Evolutionary conservation across 1,140 invertebrate species (phyloP).

Genomic region (Zeugodacus cucurbitae): DNA sequence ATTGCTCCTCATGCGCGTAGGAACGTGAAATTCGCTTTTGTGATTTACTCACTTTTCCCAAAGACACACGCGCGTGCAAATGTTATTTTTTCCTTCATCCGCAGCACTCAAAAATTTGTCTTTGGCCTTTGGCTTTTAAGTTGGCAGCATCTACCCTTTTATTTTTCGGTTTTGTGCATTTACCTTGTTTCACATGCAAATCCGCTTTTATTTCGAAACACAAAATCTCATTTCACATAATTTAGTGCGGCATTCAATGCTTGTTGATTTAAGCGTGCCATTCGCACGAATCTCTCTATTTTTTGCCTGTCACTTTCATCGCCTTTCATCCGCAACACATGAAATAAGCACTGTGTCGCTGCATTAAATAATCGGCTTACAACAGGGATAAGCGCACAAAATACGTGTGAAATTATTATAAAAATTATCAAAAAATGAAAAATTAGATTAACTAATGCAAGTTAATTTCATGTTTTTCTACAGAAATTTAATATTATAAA

Average conservation of each 20-base stretch:
- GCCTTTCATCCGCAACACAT: too few species aligned
- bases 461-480: too few species aligned
- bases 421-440: too few species aligned
- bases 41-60: neutral
- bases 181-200: constrained; percentile 23
- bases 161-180: neutral
- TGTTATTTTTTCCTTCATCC: neutral
- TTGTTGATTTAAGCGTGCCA: neutral
- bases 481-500: too few species aligned
- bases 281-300: too few species aligned
- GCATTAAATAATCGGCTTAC: neutral
- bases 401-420: too few species aligned
- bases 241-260: neutral
- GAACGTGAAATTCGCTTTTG: neutral
- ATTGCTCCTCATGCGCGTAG: constrained; percentile 12
- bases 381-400: neutral
- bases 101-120: constrained; percentile 4
- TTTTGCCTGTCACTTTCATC: too few species aligned
- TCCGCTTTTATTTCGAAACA: constrained; percentile 29
- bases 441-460: too few species aligned
- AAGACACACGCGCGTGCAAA: neutral
- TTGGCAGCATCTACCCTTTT: neutral
- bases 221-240: constrained; percentile 20
- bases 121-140: constrained; percentile 30
- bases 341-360: neutral